Base-by-base conservation (phyloP, 2,797 vertebrate species). In the Rhodeus uyekii region DNA sequence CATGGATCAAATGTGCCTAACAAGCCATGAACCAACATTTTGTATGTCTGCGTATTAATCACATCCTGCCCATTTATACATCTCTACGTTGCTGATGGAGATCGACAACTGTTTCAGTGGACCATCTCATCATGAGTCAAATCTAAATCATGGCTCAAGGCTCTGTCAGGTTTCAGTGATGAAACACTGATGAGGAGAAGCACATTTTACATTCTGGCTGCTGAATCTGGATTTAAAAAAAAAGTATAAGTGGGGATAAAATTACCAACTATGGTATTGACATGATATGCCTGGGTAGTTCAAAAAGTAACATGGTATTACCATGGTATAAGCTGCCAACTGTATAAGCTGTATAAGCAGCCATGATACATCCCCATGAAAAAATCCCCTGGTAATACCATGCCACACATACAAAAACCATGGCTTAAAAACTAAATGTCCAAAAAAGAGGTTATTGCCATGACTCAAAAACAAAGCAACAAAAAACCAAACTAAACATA, bases 1-100 rank as follows among this genome's bases (percentile, higher is more conserved):
- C 89, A 87, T 86, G 88, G 88, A 92, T 92, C 86, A 91, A 91
- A 93, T 87, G 87, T 87, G 89, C 91, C 86, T 90, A 87, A 91
- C 80, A 74, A 92, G 87, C 87, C 88, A 86, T 64, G 83, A 84
- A 87, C 27, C 79, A 84, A 80, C 7, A 7, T 85, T 90, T 87
- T 87, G 83, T 80, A 89, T 71, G 86, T 78, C 85, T 85, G 86
- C 74, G 81, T 83, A 89, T 85, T 84, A 87, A 92, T 90, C 86
- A 88, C 90, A 87, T 92, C 87, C 87, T 86, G 82, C 82, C 85
- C 76, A 87, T 92, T 92, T 89, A 89, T 86, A 88, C 78, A 83
- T 58, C 74, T 82, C 78, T 2, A 53, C 39, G 18, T 84, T 72
- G 82, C 86, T 87, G 50, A 67, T 69, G 86, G 80, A 71, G 84